Evolutionary conservation across 2,113 vertebrate species (phyloP).

Genomic region (Ceyx cyanopectus): DNA sequence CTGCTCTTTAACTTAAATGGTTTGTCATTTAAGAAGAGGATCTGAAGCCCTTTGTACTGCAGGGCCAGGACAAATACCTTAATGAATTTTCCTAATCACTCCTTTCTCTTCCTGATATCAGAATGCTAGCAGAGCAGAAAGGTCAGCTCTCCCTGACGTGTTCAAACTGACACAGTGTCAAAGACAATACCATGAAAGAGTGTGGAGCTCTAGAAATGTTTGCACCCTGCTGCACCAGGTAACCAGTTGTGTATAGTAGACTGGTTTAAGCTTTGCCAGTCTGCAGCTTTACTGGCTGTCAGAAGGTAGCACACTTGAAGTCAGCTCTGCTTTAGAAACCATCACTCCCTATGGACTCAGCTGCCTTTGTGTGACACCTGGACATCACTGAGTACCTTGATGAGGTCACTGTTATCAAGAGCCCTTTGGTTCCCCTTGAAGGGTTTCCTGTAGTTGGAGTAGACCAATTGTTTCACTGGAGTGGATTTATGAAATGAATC

Average conservation of each 20-base stretch:
- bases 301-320: not conserved
- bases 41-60: too few relatives aligned
- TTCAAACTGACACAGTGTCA: not conserved
- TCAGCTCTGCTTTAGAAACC: not conserved
- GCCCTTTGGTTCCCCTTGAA: not conserved
- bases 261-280: not conserved
- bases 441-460: not conserved
- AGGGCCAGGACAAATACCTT: too few relatives aligned
- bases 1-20: too few relatives aligned
- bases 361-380: not conserved
- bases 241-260: not conserved
- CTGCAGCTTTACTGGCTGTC: not conserved
- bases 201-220: not conserved
- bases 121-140: too few relatives aligned
- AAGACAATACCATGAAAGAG: not conserved
- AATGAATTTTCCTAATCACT: too few relatives aligned
- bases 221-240: not conserved
- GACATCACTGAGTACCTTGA: not conserved
- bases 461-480: not conserved
- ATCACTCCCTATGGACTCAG: too few relatives aligned
- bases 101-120: too few relatives aligned
- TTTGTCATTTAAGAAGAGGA: too few relatives aligned
- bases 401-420: not conserved
- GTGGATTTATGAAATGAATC: not conserved
- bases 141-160: too few relatives aligned